Percentiles rank a stretch among this genome's conserved stretches.
Evolutionary conservation across 2,797 vertebrate species (phyloP).

Genomic region (Coluber constrictor): DNA sequence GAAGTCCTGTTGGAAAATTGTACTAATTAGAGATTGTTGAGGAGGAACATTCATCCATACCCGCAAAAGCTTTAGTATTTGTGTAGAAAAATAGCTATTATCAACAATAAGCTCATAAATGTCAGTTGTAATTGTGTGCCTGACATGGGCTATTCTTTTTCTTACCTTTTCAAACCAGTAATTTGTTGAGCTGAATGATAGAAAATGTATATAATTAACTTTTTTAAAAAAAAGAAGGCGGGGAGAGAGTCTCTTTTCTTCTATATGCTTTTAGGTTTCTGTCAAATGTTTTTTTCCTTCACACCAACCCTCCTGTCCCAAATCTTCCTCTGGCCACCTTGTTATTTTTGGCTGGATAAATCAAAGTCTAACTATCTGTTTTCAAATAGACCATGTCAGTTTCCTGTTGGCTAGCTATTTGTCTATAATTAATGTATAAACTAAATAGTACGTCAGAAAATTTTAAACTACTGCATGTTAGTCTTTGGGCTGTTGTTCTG

Average conservation of each 20-base stretch:
- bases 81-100: not conserved
- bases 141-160: not conserved
- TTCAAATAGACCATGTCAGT: slow-evolving; percentile 8
- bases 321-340: not conserved
- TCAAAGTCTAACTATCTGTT: not conserved
- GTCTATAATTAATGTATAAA: not conserved
- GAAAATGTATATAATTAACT: slow-evolving; percentile 34
- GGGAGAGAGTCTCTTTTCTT: not conserved
- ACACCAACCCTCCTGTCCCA: not conserved
- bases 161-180: slow-evolving; percentile 27
- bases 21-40: not conserved
- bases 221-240: not conserved
- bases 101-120: slow-evolving; percentile 14
- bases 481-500: not conserved
- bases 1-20: not conserved
- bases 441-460: not conserved
- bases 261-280: not conserved
- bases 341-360: slow-evolving; percentile 23
- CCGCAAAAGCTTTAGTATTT: not conserved
- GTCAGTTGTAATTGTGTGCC: slow-evolving; percentile 16
- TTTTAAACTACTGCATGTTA: not conserved
- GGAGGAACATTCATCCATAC: not conserved
- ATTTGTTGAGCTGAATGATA: slow-evolving; percentile 15
- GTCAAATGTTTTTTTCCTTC: not conserved
- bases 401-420: not conserved